Conservation (phyloP, 2,113 vertebrate species). For the Ifrita kowaldi region DNA sequence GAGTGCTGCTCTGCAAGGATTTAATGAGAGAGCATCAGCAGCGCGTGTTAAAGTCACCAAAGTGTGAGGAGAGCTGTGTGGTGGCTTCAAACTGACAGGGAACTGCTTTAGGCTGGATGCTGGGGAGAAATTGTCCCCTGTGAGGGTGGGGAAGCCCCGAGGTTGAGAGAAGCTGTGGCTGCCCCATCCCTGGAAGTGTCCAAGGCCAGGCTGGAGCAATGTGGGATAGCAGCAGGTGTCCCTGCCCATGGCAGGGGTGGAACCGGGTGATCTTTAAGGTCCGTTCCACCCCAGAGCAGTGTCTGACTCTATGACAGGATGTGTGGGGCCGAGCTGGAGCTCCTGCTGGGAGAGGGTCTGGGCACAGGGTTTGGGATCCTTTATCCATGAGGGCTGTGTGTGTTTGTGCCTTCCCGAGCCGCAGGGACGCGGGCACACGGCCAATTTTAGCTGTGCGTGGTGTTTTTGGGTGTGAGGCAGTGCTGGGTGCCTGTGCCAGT, state of each 20-base stretch:
- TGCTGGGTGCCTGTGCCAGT: no score
- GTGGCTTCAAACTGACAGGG: not conserved
- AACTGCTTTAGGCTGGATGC: not conserved
- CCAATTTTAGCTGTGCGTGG: rapidly evolving
- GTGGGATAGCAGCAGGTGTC: not conserved
- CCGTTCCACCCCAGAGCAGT: not conserved
- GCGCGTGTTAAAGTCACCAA: not conserved
- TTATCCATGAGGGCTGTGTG: rapidly evolving
- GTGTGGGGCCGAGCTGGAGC: rapidly evolving
- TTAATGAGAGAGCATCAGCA: rapidly evolving
- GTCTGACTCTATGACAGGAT: rapidly evolving
- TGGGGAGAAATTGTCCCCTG: not conserved
- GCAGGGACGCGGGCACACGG: rapidly evolving
- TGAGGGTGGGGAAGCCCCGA: not conserved
- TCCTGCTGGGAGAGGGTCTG: not conserved
- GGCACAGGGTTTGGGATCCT: not conserved
- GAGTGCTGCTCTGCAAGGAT: not conserved
- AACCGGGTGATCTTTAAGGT: not conserved
- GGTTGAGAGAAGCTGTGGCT: not conserved
- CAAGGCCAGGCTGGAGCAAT: not conserved
- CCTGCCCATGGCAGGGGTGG: not conserved
- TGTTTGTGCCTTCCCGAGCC: not conserved
- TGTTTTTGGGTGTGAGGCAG: no score
- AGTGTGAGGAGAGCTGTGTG: not conserved
- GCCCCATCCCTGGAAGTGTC: not conserved